phyloP scores from a whole-genome alignment of 2,888 invertebrate species.

The Chrysotoxum bicinctum region DNA sequence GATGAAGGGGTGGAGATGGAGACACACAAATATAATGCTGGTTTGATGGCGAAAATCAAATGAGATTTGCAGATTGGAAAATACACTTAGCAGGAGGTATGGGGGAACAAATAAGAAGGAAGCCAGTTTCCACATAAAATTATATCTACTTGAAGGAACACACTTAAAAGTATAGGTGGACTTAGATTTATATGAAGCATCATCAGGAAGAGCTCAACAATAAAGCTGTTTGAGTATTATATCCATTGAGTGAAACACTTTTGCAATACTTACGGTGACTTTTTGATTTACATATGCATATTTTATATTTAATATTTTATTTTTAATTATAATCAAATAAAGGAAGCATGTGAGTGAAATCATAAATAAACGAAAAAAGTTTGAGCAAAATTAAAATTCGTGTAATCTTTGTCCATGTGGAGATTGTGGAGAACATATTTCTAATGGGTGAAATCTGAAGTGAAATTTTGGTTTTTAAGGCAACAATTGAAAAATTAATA shows the following conservation, averaged over 20 bases:
- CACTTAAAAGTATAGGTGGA: constrained; percentile 18
- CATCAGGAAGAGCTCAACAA: neutral
- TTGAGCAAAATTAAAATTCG: too few relatives aligned
- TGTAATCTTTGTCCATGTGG: neutral
- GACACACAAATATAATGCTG: neutral
- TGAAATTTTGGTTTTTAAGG: too few relatives aligned
- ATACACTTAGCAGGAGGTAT: neutral
- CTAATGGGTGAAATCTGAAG: too few relatives aligned
- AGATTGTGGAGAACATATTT: too few relatives aligned
- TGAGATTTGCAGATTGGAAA: constrained; percentile 19
- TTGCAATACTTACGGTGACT: constrained; percentile 52
- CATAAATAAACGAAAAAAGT: neutral
- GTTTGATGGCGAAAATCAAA: constrained; percentile 5
- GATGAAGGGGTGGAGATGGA: neutral
- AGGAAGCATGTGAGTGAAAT: neutral
- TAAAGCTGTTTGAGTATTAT: neutral
- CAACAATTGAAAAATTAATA: too few relatives aligned
- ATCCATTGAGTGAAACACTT: constrained; percentile 36
- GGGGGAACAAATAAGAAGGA: neutral
- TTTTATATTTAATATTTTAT: constrained; percentile 6
- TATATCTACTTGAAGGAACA: constrained; percentile 20
- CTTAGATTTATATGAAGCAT: neutral
- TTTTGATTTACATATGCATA: constrained; percentile 21
- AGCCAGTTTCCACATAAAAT: constrained; percentile 25
- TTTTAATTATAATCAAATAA: neutral